phyloP scores from a whole-genome alignment of 2,888 invertebrate species.

The Eupithecia pulchellata region DNA sequence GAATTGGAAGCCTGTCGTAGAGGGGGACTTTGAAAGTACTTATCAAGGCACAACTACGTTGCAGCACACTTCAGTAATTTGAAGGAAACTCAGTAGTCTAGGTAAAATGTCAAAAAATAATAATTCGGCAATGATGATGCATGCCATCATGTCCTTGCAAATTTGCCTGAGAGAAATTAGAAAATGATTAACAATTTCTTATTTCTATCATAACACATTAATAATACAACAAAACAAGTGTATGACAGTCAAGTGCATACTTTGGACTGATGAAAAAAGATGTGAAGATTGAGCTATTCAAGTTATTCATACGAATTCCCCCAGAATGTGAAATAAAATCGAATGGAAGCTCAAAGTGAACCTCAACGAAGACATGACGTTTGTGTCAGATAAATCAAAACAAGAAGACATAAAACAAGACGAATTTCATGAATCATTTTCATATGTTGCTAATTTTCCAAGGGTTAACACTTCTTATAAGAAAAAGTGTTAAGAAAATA shows the following conservation, averaged over 20 bases:
- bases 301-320: not conserved
- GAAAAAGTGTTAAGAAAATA: not conserved
- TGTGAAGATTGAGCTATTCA: not conserved
- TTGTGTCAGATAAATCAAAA: constrained; percentile 13
- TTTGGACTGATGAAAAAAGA: not conserved
- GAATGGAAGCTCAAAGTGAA: not conserved
- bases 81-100: not conserved
- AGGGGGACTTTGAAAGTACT: not conserved
- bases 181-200: not conserved
- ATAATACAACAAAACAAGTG: not conserved
- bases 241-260: not conserved
- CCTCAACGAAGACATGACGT: constrained; percentile 42
- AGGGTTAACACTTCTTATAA: not conserved
- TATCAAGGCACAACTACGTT: not conserved
- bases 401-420: constrained; percentile 18
- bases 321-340: not conserved
- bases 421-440: constrained; percentile 22
- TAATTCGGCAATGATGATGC: not conserved
- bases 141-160: constrained; percentile 68
- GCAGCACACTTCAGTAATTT: not conserved
- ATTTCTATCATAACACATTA: no score
- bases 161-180: constrained; percentile 54
- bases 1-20: constrained; percentile 13
- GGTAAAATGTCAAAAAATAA: not conserved
- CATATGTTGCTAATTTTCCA: constrained; percentile 19